Evolutionary conservation across 2,888 invertebrate species (phyloP), one percentile per base, ranked within the genome.

Genomic region (Nesidiocoris tenuis): DNA sequence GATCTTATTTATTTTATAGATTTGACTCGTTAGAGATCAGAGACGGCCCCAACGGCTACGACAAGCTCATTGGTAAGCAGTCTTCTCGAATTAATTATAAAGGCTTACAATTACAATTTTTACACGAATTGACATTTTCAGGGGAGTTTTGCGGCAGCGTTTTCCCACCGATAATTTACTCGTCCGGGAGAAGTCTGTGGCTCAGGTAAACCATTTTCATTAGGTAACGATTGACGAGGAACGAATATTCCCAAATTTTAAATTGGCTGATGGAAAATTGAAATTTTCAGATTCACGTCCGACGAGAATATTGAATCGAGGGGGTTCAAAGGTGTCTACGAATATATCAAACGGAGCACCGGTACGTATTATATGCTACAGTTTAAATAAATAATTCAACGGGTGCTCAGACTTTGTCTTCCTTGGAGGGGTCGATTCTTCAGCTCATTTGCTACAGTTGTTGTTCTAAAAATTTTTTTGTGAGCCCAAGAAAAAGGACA

Each of bases 21-120:
- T 91, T 90, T 84, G 95, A 95, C 85, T 92, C 86, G 84, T 85
- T 94, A 80, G 93, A 94, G 84, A 89, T 94, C 74, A 87, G 93
- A 74, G 93, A 95, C 83, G 94, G 95, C 0, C 89, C 89, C 64
- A 90, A 91, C 82, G 93, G 92, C 5, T 93, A 89, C 84, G 90
- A 90, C 78, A 86, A 87, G 77, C 83, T 86, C 78, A 84, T 91
- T 78, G 88, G 71, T 71, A 25, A 71, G 18, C 22, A 17, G n/a
- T n/a, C n/a, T n/a, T n/a, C n/a, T n/a, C n/a, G n/a, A n/a, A n/a
- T n/a, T n/a, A n/a, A n/a, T n/a, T n/a, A n/a, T n/a, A 88, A n/a
- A 87, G 86, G 80, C 83, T 94, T 94, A 82, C 93, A 92, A n/a
- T n/a, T n/a, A n/a, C n/a, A n/a, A n/a, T n/a, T n/a, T n/a, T n/a